Base-by-base conservation (phyloP, 2,888 invertebrate species). In the Athalia circularis region DNA sequence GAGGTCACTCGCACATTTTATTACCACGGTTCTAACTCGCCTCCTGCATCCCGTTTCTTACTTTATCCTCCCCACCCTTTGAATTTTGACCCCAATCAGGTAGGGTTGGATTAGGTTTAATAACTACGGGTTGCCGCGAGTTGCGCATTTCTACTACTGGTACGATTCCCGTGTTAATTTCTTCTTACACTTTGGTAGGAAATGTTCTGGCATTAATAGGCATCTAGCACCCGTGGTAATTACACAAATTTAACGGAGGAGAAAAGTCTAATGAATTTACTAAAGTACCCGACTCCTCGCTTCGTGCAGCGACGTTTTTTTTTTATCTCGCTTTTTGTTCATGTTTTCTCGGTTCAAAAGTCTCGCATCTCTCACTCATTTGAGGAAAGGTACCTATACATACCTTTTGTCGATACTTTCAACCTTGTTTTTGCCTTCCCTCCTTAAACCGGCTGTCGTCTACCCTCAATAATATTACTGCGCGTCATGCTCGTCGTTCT, bases 151-250 rank as follows among this genome's bases (percentile, higher is more conserved):
- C 50, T 61, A 50, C 48, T 47, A 15, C 75, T 75, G 62, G 62
- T 43, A 72, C 72, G 62, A 75, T 75, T 75, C 62, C 29, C 62
- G 62, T 75, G 75, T 75, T 75, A 75, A 75, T 75, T 75, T 75
- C 75, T 75, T 75, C 75, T 64, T 75, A 75, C 75, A 75, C 62
- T 64, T 61, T 64, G 47, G 75, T 64, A 64, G 62, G 75, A 75
- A 64, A 64, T 75, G 75, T 75, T 75, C 75, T 62, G 61, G 61
- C 64, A 75, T 75, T 75, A 75, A 75, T 75, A 75, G 75, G 61
- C 75, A 52, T 75, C 75, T 62, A 59, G 72, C 68, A 61, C 48
- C 59, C 72, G 72, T 50, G 64, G 75, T 62, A 75, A 75, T 75
- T 75, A 64, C 62, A 75, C 75, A 62, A 75, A 64, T 64, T 75